These are phyloP conservation scores for Odontocolon sp. DNA, from an alignment of 2,888 invertebrate species.

Conservation along the genomic window DNA sequence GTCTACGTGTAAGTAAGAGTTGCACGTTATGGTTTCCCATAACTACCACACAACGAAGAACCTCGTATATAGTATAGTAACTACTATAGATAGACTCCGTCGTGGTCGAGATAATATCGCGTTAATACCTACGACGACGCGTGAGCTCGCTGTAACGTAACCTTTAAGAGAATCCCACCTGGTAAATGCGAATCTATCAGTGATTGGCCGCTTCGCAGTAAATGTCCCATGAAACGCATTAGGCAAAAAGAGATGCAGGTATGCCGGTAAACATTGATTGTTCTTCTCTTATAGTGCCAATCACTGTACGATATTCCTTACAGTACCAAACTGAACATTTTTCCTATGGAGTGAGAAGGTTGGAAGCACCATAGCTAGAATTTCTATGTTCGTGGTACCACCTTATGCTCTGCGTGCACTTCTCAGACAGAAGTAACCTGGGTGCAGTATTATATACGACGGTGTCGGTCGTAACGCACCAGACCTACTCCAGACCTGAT, in stretches of 20 bases:
- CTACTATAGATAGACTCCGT: neutral
- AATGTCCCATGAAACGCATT: too few relatives aligned
- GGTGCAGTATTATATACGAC: too few relatives aligned
- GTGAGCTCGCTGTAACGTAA: conserved; percentile 19
- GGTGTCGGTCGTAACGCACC: too few relatives aligned
- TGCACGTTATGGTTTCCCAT: conserved; percentile 64
- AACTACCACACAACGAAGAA: conserved; percentile 51
- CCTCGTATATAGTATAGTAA: neutral
- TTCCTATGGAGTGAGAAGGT: neutral
- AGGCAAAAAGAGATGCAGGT: too few relatives aligned
- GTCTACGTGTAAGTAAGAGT: conserved; percentile 22
- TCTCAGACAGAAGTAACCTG: too few relatives aligned
- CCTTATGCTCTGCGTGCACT: too few relatives aligned
- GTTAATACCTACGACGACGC: conserved; percentile 25
- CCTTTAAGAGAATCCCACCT: too few relatives aligned
- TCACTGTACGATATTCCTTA: too few relatives aligned
- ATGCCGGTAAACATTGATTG: too few relatives aligned
- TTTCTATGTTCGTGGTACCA: neutral
- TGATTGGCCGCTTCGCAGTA: too few relatives aligned
- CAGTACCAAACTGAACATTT: conserved; percentile 15
- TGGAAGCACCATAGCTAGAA: neutral
- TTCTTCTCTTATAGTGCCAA: too few relatives aligned
- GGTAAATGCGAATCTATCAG: too few relatives aligned
- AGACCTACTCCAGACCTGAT: neutral
- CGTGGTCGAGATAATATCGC: conserved; percentile 36